Evolutionary conservation across 2,888 invertebrate species (phyloP).

Genomic region (Archips xylosteana): DNA sequence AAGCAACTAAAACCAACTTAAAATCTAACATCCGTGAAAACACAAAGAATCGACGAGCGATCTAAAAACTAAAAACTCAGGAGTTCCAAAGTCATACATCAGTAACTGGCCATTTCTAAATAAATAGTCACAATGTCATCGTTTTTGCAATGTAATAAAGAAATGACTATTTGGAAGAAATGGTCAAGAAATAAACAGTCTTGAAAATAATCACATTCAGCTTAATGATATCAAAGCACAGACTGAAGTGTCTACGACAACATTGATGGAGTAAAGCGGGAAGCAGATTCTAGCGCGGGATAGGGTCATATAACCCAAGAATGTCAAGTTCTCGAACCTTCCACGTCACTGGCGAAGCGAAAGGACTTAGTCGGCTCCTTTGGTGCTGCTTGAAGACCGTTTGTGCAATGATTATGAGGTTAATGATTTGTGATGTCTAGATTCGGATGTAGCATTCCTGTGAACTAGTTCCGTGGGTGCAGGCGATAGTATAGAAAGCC

Average conservation of each 20-base stretch:
- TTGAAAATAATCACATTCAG: background rate
- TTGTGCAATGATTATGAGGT: conserved; percentile 73
- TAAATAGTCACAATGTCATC: background rate
- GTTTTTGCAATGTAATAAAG: background rate
- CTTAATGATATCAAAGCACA: background rate
- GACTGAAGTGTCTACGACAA: conserved; percentile 51
- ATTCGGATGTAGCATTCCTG: conserved; percentile 73
- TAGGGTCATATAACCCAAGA: conserved; percentile 60
- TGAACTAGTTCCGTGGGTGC: conserved; percentile 82
- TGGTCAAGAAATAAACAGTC: background rate
- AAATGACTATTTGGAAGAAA: background rate
- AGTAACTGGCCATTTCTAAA: background rate
- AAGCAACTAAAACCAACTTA: conserved; percentile 15
- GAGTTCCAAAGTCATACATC: background rate
- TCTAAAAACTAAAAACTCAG: background rate
- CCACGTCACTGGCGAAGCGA: conserved; percentile 68
- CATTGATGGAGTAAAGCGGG: conserved; percentile 55
- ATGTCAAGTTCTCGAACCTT: conserved; percentile 73
- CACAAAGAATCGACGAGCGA: background rate
- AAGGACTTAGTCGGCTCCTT: conserved; percentile 74
- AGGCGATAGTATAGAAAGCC: conserved; percentile 81
- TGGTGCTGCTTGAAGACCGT: conserved; percentile 74
- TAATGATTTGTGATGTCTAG: conserved; percentile 68
- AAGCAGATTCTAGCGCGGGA: conserved; percentile 62
- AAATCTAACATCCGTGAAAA: conserved; percentile 14